Conservation (phyloP, 2,113 vertebrate species). For the Hemichromis elongatus region DNA sequence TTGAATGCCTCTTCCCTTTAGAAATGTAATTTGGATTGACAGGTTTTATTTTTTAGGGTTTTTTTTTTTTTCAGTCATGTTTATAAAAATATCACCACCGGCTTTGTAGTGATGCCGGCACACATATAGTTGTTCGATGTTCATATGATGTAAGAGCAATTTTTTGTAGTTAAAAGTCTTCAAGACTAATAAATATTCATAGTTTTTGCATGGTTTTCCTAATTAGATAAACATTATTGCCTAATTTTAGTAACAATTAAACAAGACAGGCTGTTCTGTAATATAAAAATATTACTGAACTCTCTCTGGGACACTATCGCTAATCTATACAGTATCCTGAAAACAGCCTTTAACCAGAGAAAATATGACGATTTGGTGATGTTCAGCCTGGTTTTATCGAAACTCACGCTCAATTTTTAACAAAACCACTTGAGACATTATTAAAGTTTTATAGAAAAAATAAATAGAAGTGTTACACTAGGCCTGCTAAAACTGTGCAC, state of each 20-base stretch:
- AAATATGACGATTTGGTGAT: background rate
- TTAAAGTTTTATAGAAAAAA: no score
- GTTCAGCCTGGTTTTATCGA: background rate
- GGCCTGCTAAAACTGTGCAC: background rate
- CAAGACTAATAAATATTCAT: background rate
- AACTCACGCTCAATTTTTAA: background rate
- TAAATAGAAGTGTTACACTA: background rate
- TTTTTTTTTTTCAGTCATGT: background rate
- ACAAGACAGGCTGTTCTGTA: background rate
- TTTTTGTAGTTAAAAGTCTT: background rate
- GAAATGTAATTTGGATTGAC: background rate
- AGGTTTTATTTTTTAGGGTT: background rate
- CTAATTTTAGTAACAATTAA: background rate
- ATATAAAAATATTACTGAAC: background rate
- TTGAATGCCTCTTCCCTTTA: background rate
- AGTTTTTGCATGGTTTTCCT: background rate
- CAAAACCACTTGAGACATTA: background rate
- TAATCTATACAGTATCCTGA: background rate
- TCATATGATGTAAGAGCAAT: background rate
- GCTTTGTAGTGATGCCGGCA: background rate
- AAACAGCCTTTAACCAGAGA: background rate
- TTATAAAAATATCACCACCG: fast-evolving
- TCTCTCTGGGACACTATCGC: fast-evolving
- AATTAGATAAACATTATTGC: background rate
- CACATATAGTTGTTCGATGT: background rate